Evolutionary conservation across 1,140 invertebrate genomes (phyloP), one percentile per base, ranked within the genome.

Genomic region (Goniozus legneri): DNA sequence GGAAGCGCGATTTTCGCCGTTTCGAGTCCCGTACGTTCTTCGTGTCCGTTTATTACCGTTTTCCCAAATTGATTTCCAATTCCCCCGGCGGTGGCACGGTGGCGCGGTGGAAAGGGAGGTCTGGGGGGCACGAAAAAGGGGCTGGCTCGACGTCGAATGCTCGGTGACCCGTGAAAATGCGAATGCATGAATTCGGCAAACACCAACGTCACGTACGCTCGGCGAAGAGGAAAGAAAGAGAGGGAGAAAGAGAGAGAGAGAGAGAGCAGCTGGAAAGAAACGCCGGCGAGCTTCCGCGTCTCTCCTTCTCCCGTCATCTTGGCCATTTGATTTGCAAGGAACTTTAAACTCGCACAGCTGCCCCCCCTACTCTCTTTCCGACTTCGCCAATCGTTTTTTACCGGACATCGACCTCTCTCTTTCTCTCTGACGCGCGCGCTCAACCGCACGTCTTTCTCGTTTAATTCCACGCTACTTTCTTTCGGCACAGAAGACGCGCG

Each of bases 141-240:
- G 56, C 51, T 56, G 57, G 34, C 47, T 40, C 40, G 51, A 56
- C 52, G 44, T 54, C 64, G 55, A 63, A 66, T 62, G 63, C 58
- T 57, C 62, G 43, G 54, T 69, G 65, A 71, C 65, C 67, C 62
- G 60, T 69, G 62, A 67, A 65, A 71, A 69, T 57, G 58, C 64
- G 67, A 69, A 63, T 65, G 62, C 65, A 55, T 49, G 57, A 62
- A 57, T 64, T 65, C 52, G 56, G 50, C 62, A 67, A 71, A 65
- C 64, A 67, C 50, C 52, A 48, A 37, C 56, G 56, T 65, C 63
- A 68, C 62, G 60, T 63, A 62, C 55, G 52, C 54, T 50, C 35
- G 15, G 30, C 15, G 4, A 21, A 33, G 13, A 33, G 14, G n/a
- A 33, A 33, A n/a, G 13, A 4, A 24, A 3, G 13, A 6, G 8